Evolutionary conservation across 2,888 invertebrate genomes (phyloP), one percentile per base, ranked within the genome.

Genomic region (Aphelenchoides bicaudatus): DNA sequence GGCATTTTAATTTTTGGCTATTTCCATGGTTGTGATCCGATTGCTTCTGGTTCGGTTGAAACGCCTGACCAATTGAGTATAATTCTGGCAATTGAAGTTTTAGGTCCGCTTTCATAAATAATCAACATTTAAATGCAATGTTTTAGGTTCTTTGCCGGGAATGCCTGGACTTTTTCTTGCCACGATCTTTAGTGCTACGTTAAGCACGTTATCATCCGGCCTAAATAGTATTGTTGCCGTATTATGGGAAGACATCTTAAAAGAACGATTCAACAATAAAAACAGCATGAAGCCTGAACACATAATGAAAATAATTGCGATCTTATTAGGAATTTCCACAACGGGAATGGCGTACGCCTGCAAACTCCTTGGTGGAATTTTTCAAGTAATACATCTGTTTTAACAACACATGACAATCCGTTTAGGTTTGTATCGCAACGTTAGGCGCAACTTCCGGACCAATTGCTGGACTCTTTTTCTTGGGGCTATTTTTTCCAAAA

Each of bases 401-500:
- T 56, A n/a, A 55, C 48, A 8, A 8, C 4, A 47, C 16, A 4
- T 6, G 8, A 23, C 29, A 6, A 5, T 8, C 5, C 6, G 27
- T 4, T 19, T 29, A 52, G 19, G 53, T 52, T 2, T 39, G 21
- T 13, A 53, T 53, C 27, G 53, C 50, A 16, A 52, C 53, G n/a
- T 25, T 63, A 1, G 65, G 64, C 23, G 61, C 62, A 47, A 43
- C 55, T 23, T 39, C 31, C 47, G 58, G 58, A 23, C 47, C 55
- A 91, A 74, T 62, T 10, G 60, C 46, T n/a, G 61, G 91, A 0
- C 83, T 91, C 2, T 91, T 91, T 79, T 86, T 88, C 0, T 82
- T 91, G 23, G 91, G 91, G 56, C 90, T 91, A 86, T 87, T 88
- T 69, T 87, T 90, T 69, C 90, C 91, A 0, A 88, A 87, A 86